Conservation (phyloP, 2,797 vertebrate species). For the Ptychadena robeensis region DNA sequence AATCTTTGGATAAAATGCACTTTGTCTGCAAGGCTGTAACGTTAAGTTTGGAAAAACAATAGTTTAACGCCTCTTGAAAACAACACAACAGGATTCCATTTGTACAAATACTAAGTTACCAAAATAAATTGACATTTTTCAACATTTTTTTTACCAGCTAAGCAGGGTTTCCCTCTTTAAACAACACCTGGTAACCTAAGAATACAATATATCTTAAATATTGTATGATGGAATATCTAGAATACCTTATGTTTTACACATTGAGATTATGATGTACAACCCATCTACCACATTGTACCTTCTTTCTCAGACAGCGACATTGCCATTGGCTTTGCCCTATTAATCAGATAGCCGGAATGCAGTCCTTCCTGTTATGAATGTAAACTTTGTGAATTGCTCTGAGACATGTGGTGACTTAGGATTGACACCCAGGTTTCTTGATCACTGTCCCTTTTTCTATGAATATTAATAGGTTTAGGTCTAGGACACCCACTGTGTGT, state of each 20-base stretch:
- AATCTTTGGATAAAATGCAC: neutral
- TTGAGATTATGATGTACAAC: neutral
- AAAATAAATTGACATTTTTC: neutral
- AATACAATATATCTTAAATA: neutral
- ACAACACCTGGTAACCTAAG: neutral
- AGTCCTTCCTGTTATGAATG: constrained; percentile 29
- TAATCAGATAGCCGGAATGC: constrained; percentile 11
- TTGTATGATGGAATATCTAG: neutral
- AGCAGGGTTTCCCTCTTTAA: neutral
- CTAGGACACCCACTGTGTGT: neutral
- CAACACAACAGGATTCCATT: neutral
- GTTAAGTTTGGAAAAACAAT: neutral
- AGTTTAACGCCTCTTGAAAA: neutral
- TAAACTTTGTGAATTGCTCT: neutral
- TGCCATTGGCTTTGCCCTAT: constrained; percentile 3
- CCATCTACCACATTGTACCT: no score
- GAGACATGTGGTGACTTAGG: neutral
- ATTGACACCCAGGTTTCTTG: neutral
- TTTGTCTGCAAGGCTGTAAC: neutral
- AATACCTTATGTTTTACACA: no score
- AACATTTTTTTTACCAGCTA: neutral
- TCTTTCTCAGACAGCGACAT: neutral
- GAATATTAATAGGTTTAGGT: neutral
- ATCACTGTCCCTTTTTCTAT: neutral
- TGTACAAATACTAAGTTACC: neutral